These are phyloP conservation scores for Pantherophis guttatus DNA, from an alignment of 2,113 vertebrate genomes.

Conservation along the genomic window DNA sequence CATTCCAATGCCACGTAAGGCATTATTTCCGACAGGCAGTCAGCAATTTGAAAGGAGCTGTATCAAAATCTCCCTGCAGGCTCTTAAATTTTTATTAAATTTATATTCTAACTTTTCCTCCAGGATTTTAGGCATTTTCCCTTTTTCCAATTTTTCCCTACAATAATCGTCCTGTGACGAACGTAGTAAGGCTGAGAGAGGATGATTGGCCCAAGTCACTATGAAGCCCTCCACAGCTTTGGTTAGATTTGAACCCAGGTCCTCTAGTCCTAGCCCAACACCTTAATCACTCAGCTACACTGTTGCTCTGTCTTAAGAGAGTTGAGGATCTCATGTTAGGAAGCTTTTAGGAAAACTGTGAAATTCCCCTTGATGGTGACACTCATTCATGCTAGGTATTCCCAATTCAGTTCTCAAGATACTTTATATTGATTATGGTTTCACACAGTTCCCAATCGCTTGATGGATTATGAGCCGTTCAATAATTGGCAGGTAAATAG, in stretches of 20 bases:
- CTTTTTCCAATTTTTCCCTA: neutral
- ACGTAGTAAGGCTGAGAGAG: neutral
- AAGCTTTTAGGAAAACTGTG: neutral
- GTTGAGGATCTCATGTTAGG: neutral
- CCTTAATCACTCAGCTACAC: neutral
- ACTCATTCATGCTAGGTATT: neutral
- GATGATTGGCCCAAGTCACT: neutral
- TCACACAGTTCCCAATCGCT: neutral
- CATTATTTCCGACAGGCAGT: neutral
- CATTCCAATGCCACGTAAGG: neutral
- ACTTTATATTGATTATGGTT: neutral
- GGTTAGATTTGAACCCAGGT: neutral
- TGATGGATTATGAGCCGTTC: neutral
- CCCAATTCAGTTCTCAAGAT: neutral
- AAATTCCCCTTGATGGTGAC: neutral
- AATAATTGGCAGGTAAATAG: neutral
- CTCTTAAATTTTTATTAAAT: neutral
- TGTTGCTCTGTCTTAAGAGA: neutral
- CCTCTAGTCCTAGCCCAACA: neutral
- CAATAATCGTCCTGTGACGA: neutral
- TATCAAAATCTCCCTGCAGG: neutral
- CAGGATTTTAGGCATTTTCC: neutral
- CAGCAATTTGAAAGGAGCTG: neutral
- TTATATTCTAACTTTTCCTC: neutral
- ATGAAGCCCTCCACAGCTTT: neutral